Conservation (phyloP, 2,113 vertebrate genomes). For the Hemiscyllium ocellatum region DNA sequence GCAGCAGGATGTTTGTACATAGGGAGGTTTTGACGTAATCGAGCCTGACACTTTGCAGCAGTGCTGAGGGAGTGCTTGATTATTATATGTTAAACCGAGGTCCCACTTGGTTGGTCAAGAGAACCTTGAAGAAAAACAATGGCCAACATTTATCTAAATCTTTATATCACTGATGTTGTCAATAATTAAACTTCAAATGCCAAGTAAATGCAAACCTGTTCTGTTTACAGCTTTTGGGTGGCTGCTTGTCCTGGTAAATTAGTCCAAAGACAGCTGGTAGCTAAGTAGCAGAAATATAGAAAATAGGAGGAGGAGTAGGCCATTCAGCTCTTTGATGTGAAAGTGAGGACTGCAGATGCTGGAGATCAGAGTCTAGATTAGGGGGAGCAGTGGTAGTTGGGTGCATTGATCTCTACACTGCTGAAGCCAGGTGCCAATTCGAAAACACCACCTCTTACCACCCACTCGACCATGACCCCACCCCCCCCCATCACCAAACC, state of each 20-base stretch:
- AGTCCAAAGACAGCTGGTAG: not conserved
- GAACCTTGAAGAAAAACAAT: not conserved
- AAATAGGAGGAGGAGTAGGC: too few species aligned
- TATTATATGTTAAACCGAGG: not conserved
- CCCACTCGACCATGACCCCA: too few species aligned
- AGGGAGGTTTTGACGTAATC: not conserved
- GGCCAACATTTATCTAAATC: not conserved
- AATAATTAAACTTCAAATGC: not conserved
- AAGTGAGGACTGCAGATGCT: too few species aligned
- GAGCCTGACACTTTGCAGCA: not conserved
- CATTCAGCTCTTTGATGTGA: too few species aligned
- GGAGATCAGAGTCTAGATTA: too few species aligned
- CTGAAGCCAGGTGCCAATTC: too few species aligned
- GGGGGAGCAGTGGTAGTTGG: too few species aligned
- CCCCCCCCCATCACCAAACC: too few species aligned
- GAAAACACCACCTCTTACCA: too few species aligned
- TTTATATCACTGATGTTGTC: not conserved
- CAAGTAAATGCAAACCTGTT: not conserved
- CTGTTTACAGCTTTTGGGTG: not conserved
- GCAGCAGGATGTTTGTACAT: not conserved
- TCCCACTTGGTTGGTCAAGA: not conserved
- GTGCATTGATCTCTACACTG: too few species aligned
- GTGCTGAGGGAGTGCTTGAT: not conserved
- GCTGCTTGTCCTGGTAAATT: not conserved
- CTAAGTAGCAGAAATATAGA: too few species aligned